Base-by-base conservation (phyloP, 2,888 invertebrate genomes). In the Meiosimyza platycephala region DNA sequence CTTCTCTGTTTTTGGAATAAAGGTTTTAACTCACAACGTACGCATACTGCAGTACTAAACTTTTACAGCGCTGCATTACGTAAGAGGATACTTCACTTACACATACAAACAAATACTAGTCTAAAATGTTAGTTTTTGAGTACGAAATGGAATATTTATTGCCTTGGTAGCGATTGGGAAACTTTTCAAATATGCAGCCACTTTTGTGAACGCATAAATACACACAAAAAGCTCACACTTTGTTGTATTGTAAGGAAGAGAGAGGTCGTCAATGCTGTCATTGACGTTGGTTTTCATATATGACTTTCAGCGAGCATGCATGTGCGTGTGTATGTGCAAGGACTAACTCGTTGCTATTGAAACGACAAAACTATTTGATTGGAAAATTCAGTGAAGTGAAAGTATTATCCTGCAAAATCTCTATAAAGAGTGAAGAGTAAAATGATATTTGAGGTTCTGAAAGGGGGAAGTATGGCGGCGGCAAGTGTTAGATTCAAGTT, bases 181-280 rank as follows among this genome's bases (percentile, higher is more conserved):
- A 82, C 81, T 82, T 82, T 82, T 80, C 81, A 81, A 81, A 81
- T 82, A 82, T 81, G 79, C 79, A 78, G 77, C 81, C 80, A 79
- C 78, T 77, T 78, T 74, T 72, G 48, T 18, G 12, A 16, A 65
- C 52, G 66, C 40, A 73, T 55, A 72, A 47, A 57, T 55, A 60
- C 70, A 51, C 47, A 60, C 15, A 63, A 76, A 64, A 74, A 28
- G 59, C 57, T 66, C 54, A 73, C 72, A 74, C 72, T 70, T 66
- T 70, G 18, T 74, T 73, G 47, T 72, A 65, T 64, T 73, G 60
- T 57, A 63, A 71, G 62, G 71, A 60, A 73, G 64, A 64, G 16
- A 3, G 55, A 55, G 55, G 18, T 55, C 55, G 18, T 55, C 55
- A 55, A n/a, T 18, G 55, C 55, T 55, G 55, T 55, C 55, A 55